phyloP scores from a whole-genome alignment of 2,113 vertebrate species.

The Oryzias javanicus region DNA sequence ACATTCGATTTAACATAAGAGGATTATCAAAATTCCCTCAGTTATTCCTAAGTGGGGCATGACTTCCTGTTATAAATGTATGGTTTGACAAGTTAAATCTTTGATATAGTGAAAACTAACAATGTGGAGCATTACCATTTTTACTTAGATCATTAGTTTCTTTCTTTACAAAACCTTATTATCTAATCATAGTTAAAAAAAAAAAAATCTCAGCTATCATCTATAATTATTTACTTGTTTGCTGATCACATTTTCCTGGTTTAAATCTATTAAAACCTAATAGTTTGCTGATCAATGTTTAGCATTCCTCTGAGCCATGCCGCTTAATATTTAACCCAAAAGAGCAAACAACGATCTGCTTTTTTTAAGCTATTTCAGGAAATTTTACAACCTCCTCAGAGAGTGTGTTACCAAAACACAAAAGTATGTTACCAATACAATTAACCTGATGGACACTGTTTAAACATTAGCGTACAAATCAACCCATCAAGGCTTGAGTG shows the following conservation, averaged over 20 bases:
- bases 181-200: background rate
- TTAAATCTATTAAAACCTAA: conserved; percentile 3
- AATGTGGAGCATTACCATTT: background rate
- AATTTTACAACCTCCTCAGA: background rate
- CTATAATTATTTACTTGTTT: conserved; percentile 6
- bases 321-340: conserved; percentile 47
- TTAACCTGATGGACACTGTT: background rate
- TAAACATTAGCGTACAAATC: no score
- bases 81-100: background rate
- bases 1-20: background rate
- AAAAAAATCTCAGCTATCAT: background rate
- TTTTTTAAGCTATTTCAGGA: background rate
- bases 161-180: background rate
- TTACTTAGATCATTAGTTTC: background rate
- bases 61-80: background rate
- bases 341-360: background rate
- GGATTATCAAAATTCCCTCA: background rate
- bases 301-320: background rate
- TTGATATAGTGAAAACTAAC: background rate
- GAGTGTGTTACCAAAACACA: background rate
- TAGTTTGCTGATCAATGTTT: conserved; percentile 37
- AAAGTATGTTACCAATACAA: background rate
- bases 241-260: conserved; percentile 33
- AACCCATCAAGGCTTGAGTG: no score
- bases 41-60: background rate